Percentiles rank a stretch among this genome's conserved stretches.
Evolutionary conservation across 1,140 invertebrate species (phyloP).

Genomic region (Brachionus rubens): DNA sequence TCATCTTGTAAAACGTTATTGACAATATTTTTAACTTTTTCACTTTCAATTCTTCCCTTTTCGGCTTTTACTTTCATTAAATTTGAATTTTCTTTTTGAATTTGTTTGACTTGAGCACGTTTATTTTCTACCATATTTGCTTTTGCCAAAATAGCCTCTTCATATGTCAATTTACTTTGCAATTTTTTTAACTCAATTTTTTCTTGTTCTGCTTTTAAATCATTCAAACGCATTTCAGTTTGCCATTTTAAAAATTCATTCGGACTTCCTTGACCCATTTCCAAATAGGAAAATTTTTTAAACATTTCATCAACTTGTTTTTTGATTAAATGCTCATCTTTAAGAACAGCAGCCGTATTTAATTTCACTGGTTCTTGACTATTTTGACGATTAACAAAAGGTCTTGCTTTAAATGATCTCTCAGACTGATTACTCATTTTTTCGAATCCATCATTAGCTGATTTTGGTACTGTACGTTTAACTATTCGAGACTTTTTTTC

Average conservation of each 20-base stretch:
- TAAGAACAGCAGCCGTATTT: constrained; percentile 58
- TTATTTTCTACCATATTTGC: constrained; percentile 56
- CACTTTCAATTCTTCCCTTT: constrained; percentile 27
- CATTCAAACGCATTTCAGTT: constrained; percentile 54
- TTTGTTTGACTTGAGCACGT: constrained; percentile 53
- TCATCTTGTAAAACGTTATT: constrained; percentile 56
- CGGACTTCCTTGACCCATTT: constrained; percentile 56
- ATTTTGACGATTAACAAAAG: constrained; percentile 48
- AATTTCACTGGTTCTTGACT: constrained; percentile 57
- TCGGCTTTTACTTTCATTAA: constrained; percentile 2
- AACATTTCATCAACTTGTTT: constrained; percentile 53
- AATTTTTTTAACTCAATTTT: constrained; percentile 55
- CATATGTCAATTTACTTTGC: constrained; percentile 58
- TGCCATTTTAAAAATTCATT: constrained; percentile 59
- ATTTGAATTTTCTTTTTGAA: constrained; percentile 55
- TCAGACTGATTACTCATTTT: neutral
- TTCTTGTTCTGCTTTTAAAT: constrained; percentile 53
- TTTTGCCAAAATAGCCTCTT: constrained; percentile 59
- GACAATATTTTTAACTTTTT: constrained; percentile 25
- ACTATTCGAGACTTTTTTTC: constrained; percentile 34
- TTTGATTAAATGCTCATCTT: constrained; percentile 59
- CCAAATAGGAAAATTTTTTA: constrained; percentile 48
- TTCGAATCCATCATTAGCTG: neutral
- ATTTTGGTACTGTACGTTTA: constrained; percentile 3
- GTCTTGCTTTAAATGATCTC: constrained; percentile 28